Percentiles rank a stretch among this genome's conserved stretches.
These are phyloP conservation scores for Drosophila kuntzei DNA, from an alignment of 2,888 invertebrate species.

Conservation along the genomic window DNA sequence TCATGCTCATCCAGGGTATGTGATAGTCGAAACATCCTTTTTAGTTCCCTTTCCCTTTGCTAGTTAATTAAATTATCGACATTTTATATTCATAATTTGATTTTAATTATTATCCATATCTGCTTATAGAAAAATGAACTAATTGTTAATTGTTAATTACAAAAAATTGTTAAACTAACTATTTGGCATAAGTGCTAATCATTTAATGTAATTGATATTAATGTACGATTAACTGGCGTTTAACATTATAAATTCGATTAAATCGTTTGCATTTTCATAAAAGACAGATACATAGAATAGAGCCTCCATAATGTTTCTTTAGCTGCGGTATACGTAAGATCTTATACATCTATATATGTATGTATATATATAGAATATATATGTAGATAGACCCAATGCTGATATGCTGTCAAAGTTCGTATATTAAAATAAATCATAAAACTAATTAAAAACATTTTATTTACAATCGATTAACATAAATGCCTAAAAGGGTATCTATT, in stretches of 20 bases:
- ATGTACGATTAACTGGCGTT: conserved; percentile 71
- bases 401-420: conserved; percentile 67
- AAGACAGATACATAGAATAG: conserved; percentile 46
- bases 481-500: conserved; percentile 30
- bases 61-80: conserved; percentile 23
- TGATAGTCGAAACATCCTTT: not conserved
- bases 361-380: too few relatives aligned
- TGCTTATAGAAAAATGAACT: conserved; percentile 76
- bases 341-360: not conserved
- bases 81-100: conserved; percentile 53
- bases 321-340: conserved; percentile 58
- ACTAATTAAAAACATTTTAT: conserved; percentile 52
- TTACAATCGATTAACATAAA: conserved; percentile 58
- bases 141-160: conserved; percentile 72
- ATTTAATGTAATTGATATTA: conserved; percentile 73
- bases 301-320: conserved; percentile 14
- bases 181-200: conserved; percentile 69
- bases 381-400: conserved; percentile 35
- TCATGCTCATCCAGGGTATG: not conserved
- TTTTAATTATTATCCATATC: conserved; percentile 77
- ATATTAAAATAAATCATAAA: conserved; percentile 21
- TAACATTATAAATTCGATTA: conserved; percentile 84
- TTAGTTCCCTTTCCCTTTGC: not conserved
- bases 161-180: conserved; percentile 79
- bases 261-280: conserved; percentile 63